Evolutionary conservation across 2,113 vertebrate species (phyloP), one percentile per base, ranked within the genome.

Genomic region (Microcebus ravelobensis): DNA sequence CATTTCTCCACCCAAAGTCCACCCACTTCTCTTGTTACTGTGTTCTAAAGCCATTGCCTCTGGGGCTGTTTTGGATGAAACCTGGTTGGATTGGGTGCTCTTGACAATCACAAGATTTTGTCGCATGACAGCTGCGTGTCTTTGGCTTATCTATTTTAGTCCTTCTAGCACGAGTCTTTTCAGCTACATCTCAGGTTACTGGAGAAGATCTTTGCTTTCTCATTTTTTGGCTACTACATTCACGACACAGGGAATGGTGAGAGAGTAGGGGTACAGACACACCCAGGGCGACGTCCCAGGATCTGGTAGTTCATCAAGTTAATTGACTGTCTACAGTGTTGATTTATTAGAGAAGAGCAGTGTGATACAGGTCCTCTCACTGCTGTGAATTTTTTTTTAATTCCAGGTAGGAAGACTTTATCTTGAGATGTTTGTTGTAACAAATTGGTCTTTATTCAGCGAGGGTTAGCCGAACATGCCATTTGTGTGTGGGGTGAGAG

Each of bases 1-100:
- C 21, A 1, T 31, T 50, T 80, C n/a, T n/a, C 21, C 36, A 17
- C 52, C 50, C 50, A 31, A 67, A 45, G 25, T 59, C 55, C 48
- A 23, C 25, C n/a, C 15, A 0, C 48, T 31, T 48, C 55, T 59
- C 13, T 42, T 71, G 21, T 52, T 52, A 0, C 34, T 0, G 0
- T 45, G 27, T 13, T 59, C 13, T 2, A 11, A 55, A 45, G 27
- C 90, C 29, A 0, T 20, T 39, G 3, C 34, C 23, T n/a, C n/a
- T 18, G 27, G 31, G 13, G 20, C 5, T 70, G 31, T 27, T 83
- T 39, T 45, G 57, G 65, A 1, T 36, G 48, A 29, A 77, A 63
- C 29, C 39, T 2, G 1, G 0, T 42, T 6, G 59, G 67, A 57
- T 50, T 21, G n/a, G 48, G 9, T 27, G 2, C 34, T 65, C 45